Evolutionary conservation across 2,888 invertebrate species (phyloP).

Genomic region (Acanthosepion esculentum): DNA sequence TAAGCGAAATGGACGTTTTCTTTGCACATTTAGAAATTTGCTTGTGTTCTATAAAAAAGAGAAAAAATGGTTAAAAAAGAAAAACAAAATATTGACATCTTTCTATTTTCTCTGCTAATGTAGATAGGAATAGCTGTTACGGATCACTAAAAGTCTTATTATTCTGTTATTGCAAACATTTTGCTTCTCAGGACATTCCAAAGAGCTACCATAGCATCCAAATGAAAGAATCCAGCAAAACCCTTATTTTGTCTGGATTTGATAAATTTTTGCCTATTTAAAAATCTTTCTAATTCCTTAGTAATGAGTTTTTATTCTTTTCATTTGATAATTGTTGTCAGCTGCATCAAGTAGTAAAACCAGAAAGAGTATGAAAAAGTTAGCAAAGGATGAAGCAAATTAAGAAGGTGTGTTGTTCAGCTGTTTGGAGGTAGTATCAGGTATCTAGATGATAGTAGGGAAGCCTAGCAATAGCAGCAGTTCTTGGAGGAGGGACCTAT

Average conservation of each 20-base stretch:
- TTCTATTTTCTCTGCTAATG: background rate
- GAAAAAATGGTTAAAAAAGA: background rate
- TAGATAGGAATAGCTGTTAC: background rate
- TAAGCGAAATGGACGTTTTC: background rate
- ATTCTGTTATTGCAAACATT: background rate
- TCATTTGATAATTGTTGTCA: constrained; percentile 40
- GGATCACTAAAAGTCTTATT: constrained; percentile 14
- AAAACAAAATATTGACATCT: background rate
- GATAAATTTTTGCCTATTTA: background rate
- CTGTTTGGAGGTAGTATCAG: constrained; percentile 43
- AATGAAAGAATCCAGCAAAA: background rate
- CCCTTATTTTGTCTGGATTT: background rate
- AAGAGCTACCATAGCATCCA: background rate
- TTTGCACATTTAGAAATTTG: background rate
- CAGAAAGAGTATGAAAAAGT: constrained; percentile 13
- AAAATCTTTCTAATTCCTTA: background rate
- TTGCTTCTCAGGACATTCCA: background rate
- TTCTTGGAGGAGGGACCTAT: background rate
- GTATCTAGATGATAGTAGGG: constrained; percentile 43
- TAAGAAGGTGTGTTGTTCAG: constrained; percentile 46
- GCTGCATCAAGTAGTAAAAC: constrained; percentile 38
- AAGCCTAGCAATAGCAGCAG: constrained; percentile 42
- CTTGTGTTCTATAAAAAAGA: background rate
- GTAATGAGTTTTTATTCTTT: background rate
- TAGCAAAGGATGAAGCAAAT: background rate